Base-by-base conservation (phyloP, 2,888 invertebrate species). In the Tipula confusa region DNA sequence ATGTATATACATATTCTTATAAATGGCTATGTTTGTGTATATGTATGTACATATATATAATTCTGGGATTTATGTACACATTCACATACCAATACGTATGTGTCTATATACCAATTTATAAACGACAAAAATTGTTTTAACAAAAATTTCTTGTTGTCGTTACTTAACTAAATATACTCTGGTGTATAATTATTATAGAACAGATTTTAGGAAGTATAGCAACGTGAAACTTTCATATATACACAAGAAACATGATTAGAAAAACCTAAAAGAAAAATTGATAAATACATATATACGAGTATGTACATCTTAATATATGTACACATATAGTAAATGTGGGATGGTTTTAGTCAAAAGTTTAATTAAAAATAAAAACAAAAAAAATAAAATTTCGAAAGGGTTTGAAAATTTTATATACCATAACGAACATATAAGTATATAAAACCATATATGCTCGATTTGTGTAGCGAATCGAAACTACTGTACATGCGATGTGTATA, bases 81-180 rank as follows among this genome's bases (percentile, higher is more conserved):
- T 4, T 15, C 43, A 43, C 24, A n/a, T 18, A 5, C 43, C 6
- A 9, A 33, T 33, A 43, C n/a, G 15, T 24, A 24, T 38, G 13
- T 38, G 15, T 24, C 1, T 38, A 13, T 38, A 38, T 38, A 24
- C 9, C 18, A 18, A 64, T 64, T 64, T 64, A 64, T 64, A 64
- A 64, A 64, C 64, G 64, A 64, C 64, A 64, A 64, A 43, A 64
- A 64, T 24, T 43, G 18, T 64, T n/a, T n/a, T n/a, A n/a, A n/a
- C 43, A 6, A 43, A n/a, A 3, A n/a, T 43, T 64, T 64, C 24
- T 64, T 64, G 64, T 64, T 64, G 24, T 24, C 64, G 24, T 64
- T 64, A 64, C 64, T 64, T 64, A 64, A 64, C 64, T 64, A 64
- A 64, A 64, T 64, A 64, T 64, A 64, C 64, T 64, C 64, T 64